Conservation (phyloP, 2,888 invertebrate species). For the Phrixothrix hirtus region DNA sequence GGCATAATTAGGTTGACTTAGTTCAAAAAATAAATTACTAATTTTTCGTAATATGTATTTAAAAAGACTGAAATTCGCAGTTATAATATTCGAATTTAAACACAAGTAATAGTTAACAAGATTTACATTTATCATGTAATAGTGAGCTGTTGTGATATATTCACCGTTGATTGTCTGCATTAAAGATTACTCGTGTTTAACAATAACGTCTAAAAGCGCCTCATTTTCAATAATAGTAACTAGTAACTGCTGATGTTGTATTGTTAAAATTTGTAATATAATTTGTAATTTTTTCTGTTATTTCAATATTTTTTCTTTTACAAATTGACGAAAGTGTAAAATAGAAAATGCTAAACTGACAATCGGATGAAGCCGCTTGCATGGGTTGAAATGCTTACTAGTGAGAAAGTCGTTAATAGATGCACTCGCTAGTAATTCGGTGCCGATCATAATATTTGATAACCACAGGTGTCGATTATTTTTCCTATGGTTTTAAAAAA, state of each 20-base stretch:
- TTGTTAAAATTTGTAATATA: neutral
- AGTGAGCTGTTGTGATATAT: constrained; percentile 43
- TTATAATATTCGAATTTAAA: too few species aligned
- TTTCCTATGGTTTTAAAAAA: neutral
- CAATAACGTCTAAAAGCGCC: neutral
- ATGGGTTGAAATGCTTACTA: constrained; percentile 31
- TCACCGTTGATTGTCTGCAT: constrained; percentile 35
- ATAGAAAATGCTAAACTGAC: neutral
- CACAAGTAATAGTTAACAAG: constrained; percentile 1
- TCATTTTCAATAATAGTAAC: neutral
- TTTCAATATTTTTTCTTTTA: neutral
- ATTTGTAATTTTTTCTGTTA: neutral
- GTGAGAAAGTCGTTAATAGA: too few species aligned
- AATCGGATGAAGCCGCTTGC: constrained; percentile 8
- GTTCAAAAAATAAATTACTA: constrained; percentile 1
- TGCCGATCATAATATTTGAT: neutral
- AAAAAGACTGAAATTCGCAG: neutral
- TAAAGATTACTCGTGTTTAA: constrained; percentile 22
- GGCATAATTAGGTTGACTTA: neutral
- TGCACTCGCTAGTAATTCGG: neutral
- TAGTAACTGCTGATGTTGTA: neutral
- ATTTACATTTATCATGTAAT: constrained; percentile 39
- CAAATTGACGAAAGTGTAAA: neutral
- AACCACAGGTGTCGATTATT: neutral
- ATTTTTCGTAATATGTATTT: neutral